Evolutionary conservation across 2,113 vertebrate genomes (phyloP), one percentile per base, ranked within the genome.

Genomic region (Trogon surrucura): DNA sequence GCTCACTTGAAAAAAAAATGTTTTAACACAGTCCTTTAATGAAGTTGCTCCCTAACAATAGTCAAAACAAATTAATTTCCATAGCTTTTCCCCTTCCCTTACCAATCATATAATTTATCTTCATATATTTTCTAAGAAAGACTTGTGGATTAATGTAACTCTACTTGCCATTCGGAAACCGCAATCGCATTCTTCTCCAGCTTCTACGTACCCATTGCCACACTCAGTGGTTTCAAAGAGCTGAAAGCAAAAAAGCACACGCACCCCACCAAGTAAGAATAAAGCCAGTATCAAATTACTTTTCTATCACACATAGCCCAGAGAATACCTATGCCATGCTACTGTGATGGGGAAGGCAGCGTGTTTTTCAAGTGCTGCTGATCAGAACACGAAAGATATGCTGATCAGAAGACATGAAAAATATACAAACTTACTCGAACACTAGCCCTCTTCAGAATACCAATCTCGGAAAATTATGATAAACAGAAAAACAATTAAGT

Each of bases 151-250:
- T 34, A 84, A 62, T 29, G 4, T n/a, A 62, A 78, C 38, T 71
- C 57, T 77, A 97, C 99, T 97, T 97, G 99, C 99, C 91, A 98
- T 97, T 96, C 98, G 98, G n/a, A 98, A 98, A 58, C 99, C 99
- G 2, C 99, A 99, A 74, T 99, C 99, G 25, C 99, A 99, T 91
- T 99, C 99, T 96, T 99, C 99, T 93, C 99, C 99, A 61, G 98
- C 97, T 96, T 99, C 99, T 32, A 99, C 98, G 29, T 98, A 99
- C n/a, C 99, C 99, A 85, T 99, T 99, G 81, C 99, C 99, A 97
- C 99, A 99, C 88, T 99, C 99, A 0, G 99, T 99, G 11, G 96
- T 41, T 97, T 99, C 99, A 77, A 99, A 99, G 25, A 99, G 97
- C 99, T 99, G 97, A 89, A 97, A 97, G 89, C 89, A 88, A 93